Evolutionary conservation across 2,113 vertebrate genomes (phyloP).

Genomic region (Cyrtonyx montezumae): DNA sequence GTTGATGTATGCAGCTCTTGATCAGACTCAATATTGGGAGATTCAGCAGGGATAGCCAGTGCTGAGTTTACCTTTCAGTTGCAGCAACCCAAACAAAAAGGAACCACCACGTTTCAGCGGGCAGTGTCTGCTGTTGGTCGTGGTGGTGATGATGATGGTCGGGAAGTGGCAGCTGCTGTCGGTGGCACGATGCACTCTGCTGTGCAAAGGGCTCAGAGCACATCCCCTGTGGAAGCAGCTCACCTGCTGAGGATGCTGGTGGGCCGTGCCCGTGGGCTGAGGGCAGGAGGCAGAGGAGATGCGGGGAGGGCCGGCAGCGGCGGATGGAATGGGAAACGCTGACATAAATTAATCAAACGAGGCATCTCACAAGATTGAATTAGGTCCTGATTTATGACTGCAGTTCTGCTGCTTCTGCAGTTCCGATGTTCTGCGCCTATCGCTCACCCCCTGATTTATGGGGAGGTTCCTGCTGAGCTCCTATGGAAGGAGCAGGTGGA

Average conservation of each 20-base stretch:
- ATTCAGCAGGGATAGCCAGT: slow-evolving; percentile 41
- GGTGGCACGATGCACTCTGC: neutral
- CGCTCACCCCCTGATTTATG: slow-evolving; percentile 75
- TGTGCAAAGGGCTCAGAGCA: neutral
- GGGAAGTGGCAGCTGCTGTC: neutral
- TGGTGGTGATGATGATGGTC: accelerated
- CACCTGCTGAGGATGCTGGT: accelerated
- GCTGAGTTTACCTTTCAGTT: neutral
- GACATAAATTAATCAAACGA: slow-evolving; percentile 83
- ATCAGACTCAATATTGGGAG: neutral
- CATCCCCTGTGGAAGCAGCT: neutral
- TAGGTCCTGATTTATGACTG: slow-evolving; percentile 82
- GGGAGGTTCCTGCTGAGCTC: slow-evolving; percentile 40
- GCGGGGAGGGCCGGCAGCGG: slow-evolving; percentile 30
- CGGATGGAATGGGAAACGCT: slow-evolving; percentile 60
- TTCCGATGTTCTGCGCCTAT: slow-evolving; percentile 38
- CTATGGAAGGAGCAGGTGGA: slow-evolving; percentile 15
- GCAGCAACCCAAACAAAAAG: neutral
- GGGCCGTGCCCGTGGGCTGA: neutral
- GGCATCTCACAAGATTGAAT: slow-evolving; percentile 81
- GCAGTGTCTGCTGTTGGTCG: neutral
- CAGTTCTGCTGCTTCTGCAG: slow-evolving; percentile 59
- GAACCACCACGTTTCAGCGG: neutral
- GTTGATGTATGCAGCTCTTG: slow-evolving; percentile 9
- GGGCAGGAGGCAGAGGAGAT: neutral